phyloP scores from a whole-genome alignment of 2,797 vertebrate species.

The Orestias chungarensis region DNA sequence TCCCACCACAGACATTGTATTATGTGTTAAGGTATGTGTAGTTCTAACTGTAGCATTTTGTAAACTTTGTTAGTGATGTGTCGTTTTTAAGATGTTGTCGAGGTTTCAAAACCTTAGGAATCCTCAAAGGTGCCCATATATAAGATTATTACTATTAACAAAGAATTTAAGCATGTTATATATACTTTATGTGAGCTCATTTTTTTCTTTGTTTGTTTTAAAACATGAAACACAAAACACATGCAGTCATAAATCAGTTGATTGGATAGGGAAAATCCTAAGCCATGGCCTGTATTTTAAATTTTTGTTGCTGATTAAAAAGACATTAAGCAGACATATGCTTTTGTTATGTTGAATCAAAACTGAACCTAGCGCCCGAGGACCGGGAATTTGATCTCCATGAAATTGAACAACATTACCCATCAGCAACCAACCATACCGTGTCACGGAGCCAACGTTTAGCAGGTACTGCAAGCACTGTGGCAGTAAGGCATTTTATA shows the following conservation, averaged over 20 bases:
- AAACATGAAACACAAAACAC: neutral
- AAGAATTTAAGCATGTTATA: neutral
- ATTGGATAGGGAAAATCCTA: neutral
- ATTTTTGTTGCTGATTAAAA: neutral
- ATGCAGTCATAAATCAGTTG: neutral
- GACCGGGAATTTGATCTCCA: neutral
- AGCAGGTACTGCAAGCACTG: neutral
- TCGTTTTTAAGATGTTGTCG: neutral
- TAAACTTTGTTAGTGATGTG: neutral
- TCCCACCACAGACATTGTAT: neutral
- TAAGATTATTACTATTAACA: neutral
- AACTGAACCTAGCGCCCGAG: neutral
- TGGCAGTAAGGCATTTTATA: slow-evolving; percentile 32
- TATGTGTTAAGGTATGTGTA: neutral
- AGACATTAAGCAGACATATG: neutral
- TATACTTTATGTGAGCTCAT: too few relatives aligned
- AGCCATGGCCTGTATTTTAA: neutral
- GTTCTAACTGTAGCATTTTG: neutral
- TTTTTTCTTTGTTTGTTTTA: too few relatives aligned
- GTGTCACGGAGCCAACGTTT: slow-evolving; percentile 3
- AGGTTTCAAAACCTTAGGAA: neutral
- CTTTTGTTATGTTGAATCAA: neutral
- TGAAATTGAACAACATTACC: slow-evolving; percentile 20
- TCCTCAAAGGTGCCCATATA: neutral
- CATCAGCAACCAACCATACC: slow-evolving; percentile 16